These are phyloP conservation scores for Chloropsis hardwickii DNA, from an alignment of 2,113 vertebrate species.

Conservation along the genomic window DNA sequence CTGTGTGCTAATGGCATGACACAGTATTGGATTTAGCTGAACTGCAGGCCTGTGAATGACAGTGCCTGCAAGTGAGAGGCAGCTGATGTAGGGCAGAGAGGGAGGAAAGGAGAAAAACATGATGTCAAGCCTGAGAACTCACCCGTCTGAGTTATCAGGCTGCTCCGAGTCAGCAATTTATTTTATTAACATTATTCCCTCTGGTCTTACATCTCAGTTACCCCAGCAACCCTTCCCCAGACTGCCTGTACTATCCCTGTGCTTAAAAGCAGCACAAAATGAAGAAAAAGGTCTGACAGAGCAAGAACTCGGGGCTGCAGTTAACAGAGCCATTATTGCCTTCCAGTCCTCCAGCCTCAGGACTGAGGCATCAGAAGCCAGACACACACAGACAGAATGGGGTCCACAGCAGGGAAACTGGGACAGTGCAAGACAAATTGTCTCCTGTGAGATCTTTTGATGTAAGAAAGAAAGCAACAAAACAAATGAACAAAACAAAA, in stretches of 20 bases:
- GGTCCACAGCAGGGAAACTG: not conserved
- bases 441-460: not conserved
- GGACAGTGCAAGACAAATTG: not conserved
- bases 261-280: not conserved
- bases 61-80: not conserved
- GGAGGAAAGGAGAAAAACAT: conserved; percentile 6
- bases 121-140: conserved; percentile 43
- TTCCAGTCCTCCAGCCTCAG: not conserved
- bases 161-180: conserved; percentile 44
- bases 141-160: conserved; percentile 1
- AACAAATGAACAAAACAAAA: not conserved
- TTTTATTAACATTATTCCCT: conserved; percentile 62
- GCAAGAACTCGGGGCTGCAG: not conserved
- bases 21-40: not conserved
- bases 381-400: not conserved
- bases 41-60: not conserved
- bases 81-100: not conserved
- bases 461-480: not conserved
- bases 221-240: conserved; percentile 40
- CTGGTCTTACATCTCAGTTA: not conserved
- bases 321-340: not conserved
- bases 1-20: not conserved
- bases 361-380: not conserved
- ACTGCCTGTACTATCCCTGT: not conserved
- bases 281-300: not conserved